Percentiles rank a stretch among this genome's conserved stretches.
phyloP scores from a whole-genome alignment of 2,888 invertebrate genomes.

The Ormia ochracea region DNA sequence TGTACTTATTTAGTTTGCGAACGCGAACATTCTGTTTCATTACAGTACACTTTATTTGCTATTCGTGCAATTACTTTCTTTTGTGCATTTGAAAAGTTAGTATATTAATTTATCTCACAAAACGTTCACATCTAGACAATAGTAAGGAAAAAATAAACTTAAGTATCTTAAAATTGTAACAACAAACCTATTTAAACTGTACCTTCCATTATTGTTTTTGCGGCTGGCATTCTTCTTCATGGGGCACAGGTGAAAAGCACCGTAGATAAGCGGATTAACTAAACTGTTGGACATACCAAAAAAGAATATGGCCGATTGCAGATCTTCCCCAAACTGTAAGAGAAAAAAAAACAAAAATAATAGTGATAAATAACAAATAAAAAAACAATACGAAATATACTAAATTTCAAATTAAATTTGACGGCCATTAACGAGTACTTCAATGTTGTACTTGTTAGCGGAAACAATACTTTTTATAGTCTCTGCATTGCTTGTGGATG shows the following conservation, averaged over 20 bases:
- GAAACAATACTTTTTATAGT: too few relatives aligned
- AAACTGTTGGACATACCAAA: constrained; percentile 92
- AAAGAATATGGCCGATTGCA: constrained; percentile 86
- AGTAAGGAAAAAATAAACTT: not conserved
- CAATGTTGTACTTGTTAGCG: too few relatives aligned
- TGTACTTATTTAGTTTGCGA: too few relatives aligned
- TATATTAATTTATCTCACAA: too few relatives aligned
- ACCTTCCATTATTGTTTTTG: constrained; percentile 71
- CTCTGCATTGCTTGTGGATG: too few relatives aligned
- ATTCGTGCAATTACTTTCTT: too few relatives aligned
- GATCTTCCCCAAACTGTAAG: constrained; percentile 82
- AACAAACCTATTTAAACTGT: constrained; percentile 74
- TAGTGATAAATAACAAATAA: not conserved
- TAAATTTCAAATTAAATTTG: too few relatives aligned
- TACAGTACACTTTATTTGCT: too few relatives aligned
- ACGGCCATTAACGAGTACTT: too few relatives aligned
- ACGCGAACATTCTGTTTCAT: too few relatives aligned
- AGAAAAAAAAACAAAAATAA: not conserved
- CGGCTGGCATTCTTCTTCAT: constrained; percentile 75
- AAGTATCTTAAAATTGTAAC: not conserved
- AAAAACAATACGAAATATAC: not conserved
- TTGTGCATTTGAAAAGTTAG: too few relatives aligned
- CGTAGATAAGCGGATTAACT: constrained; percentile 90
- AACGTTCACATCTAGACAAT: too few relatives aligned
- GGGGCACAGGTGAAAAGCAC: constrained; percentile 90